A percentile compares a stretch with the other conserved stretches of the same genome.
These are phyloP conservation scores for Pyralis farinalis DNA, from an alignment of 2,888 invertebrate species.

Conservation along the genomic window DNA sequence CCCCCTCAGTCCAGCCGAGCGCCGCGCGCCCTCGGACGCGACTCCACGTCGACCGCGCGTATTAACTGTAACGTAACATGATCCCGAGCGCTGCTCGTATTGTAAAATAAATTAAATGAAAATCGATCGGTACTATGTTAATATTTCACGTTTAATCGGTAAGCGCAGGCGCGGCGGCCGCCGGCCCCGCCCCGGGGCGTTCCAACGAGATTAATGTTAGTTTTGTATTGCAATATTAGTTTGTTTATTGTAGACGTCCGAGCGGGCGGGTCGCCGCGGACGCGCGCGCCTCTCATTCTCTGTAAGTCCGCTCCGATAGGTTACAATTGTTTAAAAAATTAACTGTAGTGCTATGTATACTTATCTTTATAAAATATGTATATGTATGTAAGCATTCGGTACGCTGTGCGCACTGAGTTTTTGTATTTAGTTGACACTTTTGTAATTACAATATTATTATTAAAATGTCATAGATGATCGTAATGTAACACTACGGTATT, in stretches of 20 bases:
- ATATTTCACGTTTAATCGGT: conserved; percentile 50
- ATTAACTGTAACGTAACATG: conserved; percentile 11
- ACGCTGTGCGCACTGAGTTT: conserved; percentile 67
- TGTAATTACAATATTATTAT: conserved; percentile 75
- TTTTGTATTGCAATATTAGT: conserved; percentile 10
- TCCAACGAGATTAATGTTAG: conserved; percentile 15
- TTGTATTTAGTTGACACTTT: conserved; percentile 77
- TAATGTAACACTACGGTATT: conserved; percentile 55
- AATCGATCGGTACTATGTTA: conserved; percentile 37
- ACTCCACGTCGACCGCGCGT: conserved; percentile 1
- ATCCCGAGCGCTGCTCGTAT: conserved; percentile 28
- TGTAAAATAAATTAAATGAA: conserved; percentile 44
- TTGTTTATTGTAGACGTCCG: background rate
- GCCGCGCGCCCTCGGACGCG: conserved; percentile 13
- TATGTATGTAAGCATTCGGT: conserved; percentile 67
- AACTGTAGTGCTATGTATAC: conserved; percentile 71
- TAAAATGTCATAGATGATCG: conserved; percentile 65
- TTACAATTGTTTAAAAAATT: conserved; percentile 59
- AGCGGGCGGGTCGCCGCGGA: conserved; percentile 10
- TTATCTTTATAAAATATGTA: conserved; percentile 56
- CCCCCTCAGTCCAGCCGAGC: conserved; percentile 28
- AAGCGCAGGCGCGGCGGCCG: conserved; percentile 31
- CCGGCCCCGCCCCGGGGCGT: too few species aligned
- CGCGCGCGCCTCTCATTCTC: conserved; percentile 30
- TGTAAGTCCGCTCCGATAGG: conserved; percentile 44